These are phyloP conservation scores for Myrmecobius fasciatus DNA, from an alignment of 2,113 vertebrate species.

Conservation along the genomic window DNA sequence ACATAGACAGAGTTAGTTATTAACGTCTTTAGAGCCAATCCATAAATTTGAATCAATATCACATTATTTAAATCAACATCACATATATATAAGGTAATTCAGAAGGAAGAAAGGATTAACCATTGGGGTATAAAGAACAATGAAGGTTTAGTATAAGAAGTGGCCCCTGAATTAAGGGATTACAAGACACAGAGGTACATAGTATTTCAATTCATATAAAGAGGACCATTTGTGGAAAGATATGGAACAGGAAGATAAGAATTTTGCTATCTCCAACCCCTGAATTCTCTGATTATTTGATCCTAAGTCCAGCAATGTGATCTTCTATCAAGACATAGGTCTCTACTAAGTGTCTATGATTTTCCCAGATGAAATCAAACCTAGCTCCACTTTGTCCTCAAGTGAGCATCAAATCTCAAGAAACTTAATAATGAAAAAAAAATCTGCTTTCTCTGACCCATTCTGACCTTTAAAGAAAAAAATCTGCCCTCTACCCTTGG, in stretches of 20 bases:
- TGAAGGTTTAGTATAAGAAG: background rate
- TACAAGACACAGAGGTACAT: background rate
- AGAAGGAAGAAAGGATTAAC: background rate
- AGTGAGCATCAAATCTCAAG: background rate
- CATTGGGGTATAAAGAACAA: background rate
- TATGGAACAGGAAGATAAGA: background rate
- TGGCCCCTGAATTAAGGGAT: background rate
- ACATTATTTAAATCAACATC: background rate
- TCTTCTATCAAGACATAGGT: background rate
- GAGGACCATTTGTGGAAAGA: background rate
- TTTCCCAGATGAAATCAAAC: background rate
- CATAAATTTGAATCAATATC: background rate
- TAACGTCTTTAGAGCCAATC: background rate
- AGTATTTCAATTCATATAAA: background rate
- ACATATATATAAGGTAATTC: background rate
- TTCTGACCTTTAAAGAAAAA: slow-evolving; percentile 55
- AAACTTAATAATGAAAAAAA: background rate
- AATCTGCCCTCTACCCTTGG: background rate
- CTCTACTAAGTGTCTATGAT: background rate
- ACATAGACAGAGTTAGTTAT: background rate
- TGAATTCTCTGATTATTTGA: background rate
- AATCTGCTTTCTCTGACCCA: background rate
- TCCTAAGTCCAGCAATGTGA: background rate
- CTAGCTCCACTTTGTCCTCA: slow-evolving; percentile 16
- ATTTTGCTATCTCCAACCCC: background rate